Percentiles rank a stretch among this genome's conserved stretches.
Conservation (phyloP, 2,888 invertebrate genomes). For the Galerucella pusilla region DNA sequence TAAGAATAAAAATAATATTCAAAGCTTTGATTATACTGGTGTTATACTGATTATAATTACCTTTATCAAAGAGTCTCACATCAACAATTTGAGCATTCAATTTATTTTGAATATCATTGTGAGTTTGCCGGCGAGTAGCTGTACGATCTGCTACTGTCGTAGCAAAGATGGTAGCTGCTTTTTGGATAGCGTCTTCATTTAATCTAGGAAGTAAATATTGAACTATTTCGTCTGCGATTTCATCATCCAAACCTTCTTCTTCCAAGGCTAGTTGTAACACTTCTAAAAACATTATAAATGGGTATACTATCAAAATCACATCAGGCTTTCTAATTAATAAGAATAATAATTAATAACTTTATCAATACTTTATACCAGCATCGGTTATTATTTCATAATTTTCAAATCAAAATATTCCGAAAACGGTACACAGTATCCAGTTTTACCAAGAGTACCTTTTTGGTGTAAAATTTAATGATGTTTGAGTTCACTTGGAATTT, state of each 20-base stretch:
- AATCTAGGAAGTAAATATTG: slow-evolving; percentile 76
- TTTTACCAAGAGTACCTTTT: too few relatives aligned
- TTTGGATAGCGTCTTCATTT: slow-evolving; percentile 74
- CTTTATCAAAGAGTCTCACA: slow-evolving; percentile 84
- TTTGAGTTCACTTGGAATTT: too few relatives aligned
- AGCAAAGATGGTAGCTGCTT: slow-evolving; percentile 81
- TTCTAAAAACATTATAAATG: slow-evolving; percentile 60
- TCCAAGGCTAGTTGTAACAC: slow-evolving; percentile 52
- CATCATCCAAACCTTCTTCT: slow-evolving; percentile 75
- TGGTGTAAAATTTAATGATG: too few relatives aligned
- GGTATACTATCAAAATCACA: slow-evolving; percentile 46
- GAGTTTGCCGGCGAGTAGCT: slow-evolving; percentile 78
- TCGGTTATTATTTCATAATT: too few relatives aligned
- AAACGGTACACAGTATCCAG: too few relatives aligned
- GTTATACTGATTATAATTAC: slow-evolving; percentile 67
- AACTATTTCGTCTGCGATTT: slow-evolving; percentile 77
- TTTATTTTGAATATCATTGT: slow-evolving; percentile 85
- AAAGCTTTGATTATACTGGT: too few relatives aligned
- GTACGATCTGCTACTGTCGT: slow-evolving; percentile 78
- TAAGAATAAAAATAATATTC: too few relatives aligned
- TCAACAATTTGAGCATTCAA: slow-evolving; percentile 81
- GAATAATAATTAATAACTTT: too few relatives aligned
- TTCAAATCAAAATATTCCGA: too few relatives aligned
- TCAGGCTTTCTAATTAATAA: too few relatives aligned
- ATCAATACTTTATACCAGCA: too few relatives aligned